These are phyloP conservation scores for Agrilus biguttatus DNA, from an alignment of 2,888 invertebrate species.

Conservation along the genomic window DNA sequence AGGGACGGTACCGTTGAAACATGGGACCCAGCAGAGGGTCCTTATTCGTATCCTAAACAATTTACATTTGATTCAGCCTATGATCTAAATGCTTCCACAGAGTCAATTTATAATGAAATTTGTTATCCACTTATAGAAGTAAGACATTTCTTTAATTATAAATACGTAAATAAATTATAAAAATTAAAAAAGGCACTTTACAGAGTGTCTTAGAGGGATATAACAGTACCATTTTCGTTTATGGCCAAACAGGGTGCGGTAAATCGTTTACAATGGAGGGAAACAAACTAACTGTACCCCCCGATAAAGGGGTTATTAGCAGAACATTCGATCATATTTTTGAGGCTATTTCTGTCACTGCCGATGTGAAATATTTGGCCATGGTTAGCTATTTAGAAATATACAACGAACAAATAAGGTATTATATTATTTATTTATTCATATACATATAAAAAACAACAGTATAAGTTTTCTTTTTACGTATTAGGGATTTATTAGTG, in stretches of 20 bases:
- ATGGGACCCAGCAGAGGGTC: slow-evolving; percentile 45
- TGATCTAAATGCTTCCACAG: slow-evolving; percentile 61
- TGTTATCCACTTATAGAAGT: slow-evolving; percentile 71
- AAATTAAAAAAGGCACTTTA: slow-evolving; percentile 8
- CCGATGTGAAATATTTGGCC: slow-evolving; percentile 56
- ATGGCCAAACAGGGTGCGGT: slow-evolving; percentile 86
- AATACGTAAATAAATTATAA: not conserved
- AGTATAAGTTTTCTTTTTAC: no score
- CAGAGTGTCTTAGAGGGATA: slow-evolving; percentile 76
- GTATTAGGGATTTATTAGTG: slow-evolving; percentile 23
- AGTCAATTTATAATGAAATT: slow-evolving; percentile 76
- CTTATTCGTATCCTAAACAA: slow-evolving; percentile 41
- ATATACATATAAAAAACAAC: not conserved
- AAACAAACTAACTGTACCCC: slow-evolving; percentile 19
- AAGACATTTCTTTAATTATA: slow-evolving; percentile 13
- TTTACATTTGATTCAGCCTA: slow-evolving; percentile 82
- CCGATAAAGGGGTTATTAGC: slow-evolving; percentile 52
- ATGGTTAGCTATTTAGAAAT: slow-evolving; percentile 72
- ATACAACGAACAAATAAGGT: slow-evolving; percentile 64
- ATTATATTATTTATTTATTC: not conserved
- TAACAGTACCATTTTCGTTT: slow-evolving; percentile 86
- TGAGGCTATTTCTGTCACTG: slow-evolving; percentile 64
- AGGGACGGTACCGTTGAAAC: slow-evolving; percentile 47
- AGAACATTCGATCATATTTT: slow-evolving; percentile 80
- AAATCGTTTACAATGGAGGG: slow-evolving; percentile 88